Conservation (phyloP, 2,797 vertebrate genomes). For the Ceyx erithaca region DNA sequence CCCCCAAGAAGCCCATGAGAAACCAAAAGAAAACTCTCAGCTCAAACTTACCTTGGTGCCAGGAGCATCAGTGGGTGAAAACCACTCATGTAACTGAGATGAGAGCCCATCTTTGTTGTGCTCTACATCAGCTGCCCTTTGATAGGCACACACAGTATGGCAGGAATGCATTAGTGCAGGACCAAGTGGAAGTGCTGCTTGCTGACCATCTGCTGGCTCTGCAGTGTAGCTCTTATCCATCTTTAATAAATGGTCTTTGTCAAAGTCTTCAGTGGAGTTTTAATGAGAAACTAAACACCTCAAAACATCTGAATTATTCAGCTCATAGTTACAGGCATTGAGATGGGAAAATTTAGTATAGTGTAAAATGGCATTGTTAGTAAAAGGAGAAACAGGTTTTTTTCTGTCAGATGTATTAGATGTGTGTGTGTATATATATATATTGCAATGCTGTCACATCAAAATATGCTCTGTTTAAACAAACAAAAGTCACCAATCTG, state of each 20-base stretch:
- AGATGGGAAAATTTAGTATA: not conserved
- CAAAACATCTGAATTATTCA: conserved; percentile 57
- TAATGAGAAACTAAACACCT: conserved; percentile 43
- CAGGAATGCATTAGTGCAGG: not conserved
- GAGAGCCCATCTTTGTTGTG: not conserved
- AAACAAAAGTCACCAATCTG: not conserved
- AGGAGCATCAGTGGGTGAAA: not conserved
- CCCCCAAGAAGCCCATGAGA: not conserved
- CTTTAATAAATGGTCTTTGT: not conserved
- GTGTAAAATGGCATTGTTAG: not conserved
- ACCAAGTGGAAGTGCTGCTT: not conserved
- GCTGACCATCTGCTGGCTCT: not conserved
- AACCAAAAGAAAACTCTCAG: not conserved
- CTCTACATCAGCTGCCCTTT: not conserved
- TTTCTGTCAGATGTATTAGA: not conserved
- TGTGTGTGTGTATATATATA: not conserved
- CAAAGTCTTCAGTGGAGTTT: not conserved
- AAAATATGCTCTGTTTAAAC: not conserved
- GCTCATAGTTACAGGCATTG: not conserved
- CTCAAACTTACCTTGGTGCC: not conserved
- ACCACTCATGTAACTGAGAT: not conserved
- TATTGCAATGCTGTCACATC: not conserved
- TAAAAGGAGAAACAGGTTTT: not conserved
- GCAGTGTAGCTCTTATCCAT: not conserved
- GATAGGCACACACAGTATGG: not conserved